Evolutionary conservation across 1,140 invertebrate genomes (phyloP), one percentile per base, ranked within the genome.

Genomic region (Dufourea novaeangliae): DNA sequence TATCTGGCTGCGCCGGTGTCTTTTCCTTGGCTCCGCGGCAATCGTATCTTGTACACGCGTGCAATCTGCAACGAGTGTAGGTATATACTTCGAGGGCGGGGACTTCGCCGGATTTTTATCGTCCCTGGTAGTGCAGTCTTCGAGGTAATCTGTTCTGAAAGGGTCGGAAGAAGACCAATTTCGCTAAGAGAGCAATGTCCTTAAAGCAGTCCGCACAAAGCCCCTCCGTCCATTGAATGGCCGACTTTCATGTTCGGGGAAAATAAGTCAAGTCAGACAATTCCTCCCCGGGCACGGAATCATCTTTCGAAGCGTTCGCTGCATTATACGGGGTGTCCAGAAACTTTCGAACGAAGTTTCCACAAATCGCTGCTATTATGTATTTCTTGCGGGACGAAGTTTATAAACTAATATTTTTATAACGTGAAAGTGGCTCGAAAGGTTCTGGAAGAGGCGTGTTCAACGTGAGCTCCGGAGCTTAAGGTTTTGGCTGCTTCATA

Each of bases 1-100:
- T 80, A 82, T 73, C 78, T 69, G 52, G 46, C 66, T 69, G 68
- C 59, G 37, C 50, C 70, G 52, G 50, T 64, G 57, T 72, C 29
- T 50, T 73, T 59, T 32, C 32, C 52, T n/a, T 27, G 12, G 29
- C 11, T 46, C 50, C 29, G 37, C 32, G 25, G 56, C 64, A 64
- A 56, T 34, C 62, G 71, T 27, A 32, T 41, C 20, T 20, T 14
- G 41, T 52, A 12, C 39, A 54, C 39, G 14, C 56, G 34, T 62
- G 27, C n/a, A 29, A 37, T 70, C 37, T 37, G 22, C 20, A 11
- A 17, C 17, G 11, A 20, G 56, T 17, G 59, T 27, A 32, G 17
- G 10, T 57, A 34, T 37, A n/a, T n/a, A n/a, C n/a, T n/a, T n/a
- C n/a, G 57, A 41, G 52, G 37, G 14, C 52, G 39, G 17, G 70